These are phyloP conservation scores for Acleris laterana DNA, from an alignment of 2,888 invertebrate genomes.

Conservation along the genomic window DNA sequence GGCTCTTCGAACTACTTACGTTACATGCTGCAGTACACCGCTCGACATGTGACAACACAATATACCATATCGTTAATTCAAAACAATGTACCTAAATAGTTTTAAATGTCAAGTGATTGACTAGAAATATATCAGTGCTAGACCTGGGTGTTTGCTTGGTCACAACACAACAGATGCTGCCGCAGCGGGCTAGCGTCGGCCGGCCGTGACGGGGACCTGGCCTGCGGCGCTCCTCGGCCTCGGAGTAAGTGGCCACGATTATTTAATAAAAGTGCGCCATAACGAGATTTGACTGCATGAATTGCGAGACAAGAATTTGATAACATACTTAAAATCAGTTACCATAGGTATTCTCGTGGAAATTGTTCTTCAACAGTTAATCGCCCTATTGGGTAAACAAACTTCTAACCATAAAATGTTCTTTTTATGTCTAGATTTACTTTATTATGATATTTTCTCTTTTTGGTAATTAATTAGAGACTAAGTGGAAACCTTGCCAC, in stretches of 20 bases:
- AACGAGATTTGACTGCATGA: constrained; percentile 88
- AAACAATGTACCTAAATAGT: constrained; percentile 23
- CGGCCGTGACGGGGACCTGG: neutral
- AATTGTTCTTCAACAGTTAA: no score
- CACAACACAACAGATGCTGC: no score
- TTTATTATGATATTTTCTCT: no score
- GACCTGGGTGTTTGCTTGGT: no score
- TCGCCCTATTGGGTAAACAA: no score
- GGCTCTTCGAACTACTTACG: constrained; percentile 75
- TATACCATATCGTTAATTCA: constrained; percentile 34
- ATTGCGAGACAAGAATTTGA: constrained; percentile 56
- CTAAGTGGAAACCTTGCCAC: no score
- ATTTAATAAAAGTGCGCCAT: constrained; percentile 70
- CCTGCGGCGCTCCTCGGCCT: neutral
- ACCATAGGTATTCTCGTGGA: constrained; percentile 39
- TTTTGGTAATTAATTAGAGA: no score
- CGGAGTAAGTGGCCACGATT: neutral
- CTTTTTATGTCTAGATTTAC: no score
- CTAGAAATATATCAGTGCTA: no score
- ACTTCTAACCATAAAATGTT: no score
- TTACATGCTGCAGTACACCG: constrained; percentile 48
- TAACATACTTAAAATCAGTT: constrained; percentile 42
- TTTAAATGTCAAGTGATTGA: constrained; percentile 7
- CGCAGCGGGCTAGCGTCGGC: neutral
- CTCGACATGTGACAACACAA: constrained; percentile 38